Percentiles rank a stretch among this genome's conserved stretches.
Evolutionary conservation across 2,113 vertebrate genomes (phyloP).

Genomic region (Myxocyprinus asiaticus): DNA sequence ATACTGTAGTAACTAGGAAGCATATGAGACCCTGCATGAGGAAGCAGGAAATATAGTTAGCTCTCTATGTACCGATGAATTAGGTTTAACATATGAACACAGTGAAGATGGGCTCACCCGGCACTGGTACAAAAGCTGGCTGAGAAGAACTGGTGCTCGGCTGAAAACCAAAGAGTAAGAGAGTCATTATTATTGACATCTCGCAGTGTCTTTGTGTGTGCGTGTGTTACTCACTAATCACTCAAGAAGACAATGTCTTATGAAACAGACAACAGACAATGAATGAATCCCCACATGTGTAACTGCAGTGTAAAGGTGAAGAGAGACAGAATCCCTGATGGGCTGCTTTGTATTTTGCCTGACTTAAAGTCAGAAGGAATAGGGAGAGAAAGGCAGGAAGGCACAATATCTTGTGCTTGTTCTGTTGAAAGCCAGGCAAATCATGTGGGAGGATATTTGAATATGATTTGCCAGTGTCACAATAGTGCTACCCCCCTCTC

Average conservation of each 20-base stretch:
- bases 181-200: conserved; percentile 22
- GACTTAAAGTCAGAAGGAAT: conserved; percentile 44
- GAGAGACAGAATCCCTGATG: conserved; percentile 12
- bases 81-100: conserved; percentile 34
- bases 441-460: conserved; percentile 62
- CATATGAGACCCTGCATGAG: conserved; percentile 70
- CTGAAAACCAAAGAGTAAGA: conserved; percentile 68
- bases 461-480: conserved; percentile 63
- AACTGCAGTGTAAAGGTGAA: conserved; percentile 4
- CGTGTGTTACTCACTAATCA: conserved; percentile 20
- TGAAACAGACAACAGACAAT: background rate
- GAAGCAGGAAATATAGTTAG: conserved; percentile 39
- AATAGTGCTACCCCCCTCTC: conserved; percentile 40
- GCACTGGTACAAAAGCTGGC: conserved; percentile 72
- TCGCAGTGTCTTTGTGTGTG: background rate
- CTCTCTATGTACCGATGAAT: conserved; percentile 16
- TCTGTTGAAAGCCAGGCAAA: conserved; percentile 59
- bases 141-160: conserved; percentile 61
- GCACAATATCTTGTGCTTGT: conserved; percentile 43
- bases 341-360: conserved; percentile 22
- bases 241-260: background rate
- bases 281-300: background rate
- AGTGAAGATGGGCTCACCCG: conserved; percentile 72
- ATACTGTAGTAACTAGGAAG: conserved; percentile 73
- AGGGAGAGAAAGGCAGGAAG: conserved; percentile 40